Percentiles rank a stretch among this genome's conserved stretches.
These are phyloP conservation scores for Toxonevra muliebris DNA, from an alignment of 2,888 invertebrate genomes.

Conservation along the genomic window DNA sequence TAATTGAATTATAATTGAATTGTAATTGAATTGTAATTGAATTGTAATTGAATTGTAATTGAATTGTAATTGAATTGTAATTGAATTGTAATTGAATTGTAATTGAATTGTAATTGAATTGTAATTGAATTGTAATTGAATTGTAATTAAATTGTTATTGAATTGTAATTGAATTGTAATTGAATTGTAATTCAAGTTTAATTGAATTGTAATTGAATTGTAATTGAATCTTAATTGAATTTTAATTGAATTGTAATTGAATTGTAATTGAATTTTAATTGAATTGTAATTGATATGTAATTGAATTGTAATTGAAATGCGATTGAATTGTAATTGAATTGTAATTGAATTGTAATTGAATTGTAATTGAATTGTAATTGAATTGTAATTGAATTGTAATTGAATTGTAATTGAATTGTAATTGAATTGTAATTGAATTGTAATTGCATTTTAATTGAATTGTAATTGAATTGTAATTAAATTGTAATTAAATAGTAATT, in stretches of 20 bases:
- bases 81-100: not conserved
- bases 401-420: conserved; percentile 8
- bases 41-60: conserved; percentile 11
- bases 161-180: conserved; percentile 2
- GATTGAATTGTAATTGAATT: too few species aligned
- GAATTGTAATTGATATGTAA: not conserved
- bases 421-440: not conserved
- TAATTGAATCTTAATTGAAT: not conserved
- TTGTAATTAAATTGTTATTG: not conserved
- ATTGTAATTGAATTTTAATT: not conserved
- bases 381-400: conserved; percentile 7
- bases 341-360: not conserved
- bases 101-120: conserved; percentile 2
- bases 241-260: not conserved
- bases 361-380: conserved; percentile 1
- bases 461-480: conserved; percentile 1
- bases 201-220: not conserved
- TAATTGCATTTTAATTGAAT: not conserved
- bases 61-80: conserved; percentile 8
- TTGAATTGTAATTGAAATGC: too few species aligned
- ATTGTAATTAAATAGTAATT: not conserved
- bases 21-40: conserved; percentile 2
- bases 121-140: not conserved
- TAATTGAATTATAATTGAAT: conserved; percentile 10
- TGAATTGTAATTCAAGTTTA: not conserved